Evolutionary conservation across 2,797 vertebrate genomes (phyloP), one percentile per base, ranked within the genome.

Genomic region (Artibeus lituratus): DNA sequence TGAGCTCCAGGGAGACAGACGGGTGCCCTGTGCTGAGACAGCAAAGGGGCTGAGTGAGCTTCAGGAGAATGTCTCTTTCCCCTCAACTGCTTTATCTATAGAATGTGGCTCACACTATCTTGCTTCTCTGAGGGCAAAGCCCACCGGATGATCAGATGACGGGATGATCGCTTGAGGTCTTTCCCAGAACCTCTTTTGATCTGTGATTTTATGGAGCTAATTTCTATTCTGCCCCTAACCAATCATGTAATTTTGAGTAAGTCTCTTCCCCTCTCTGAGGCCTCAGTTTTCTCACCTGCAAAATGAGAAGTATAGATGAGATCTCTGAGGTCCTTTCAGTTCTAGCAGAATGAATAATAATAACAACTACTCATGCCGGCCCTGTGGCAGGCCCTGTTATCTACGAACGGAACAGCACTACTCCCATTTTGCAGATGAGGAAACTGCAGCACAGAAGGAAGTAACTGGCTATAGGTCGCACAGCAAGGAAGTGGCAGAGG

Each of bases 101-200:
- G 90, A 91, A 91, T 96, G 97, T 84, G 96, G 95, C 96, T 97
- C 94, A 35, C 67, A 62, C 87, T 97, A 96, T 91, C 96, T 96
- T 87, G 47, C 80, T 93, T 59, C 87, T 95, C 67, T 94, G 97
- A 97, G 77, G 88, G 69, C 72, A 73, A 83, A 96, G 94, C 89
- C 94, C 78, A 70, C 96, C 49, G 92, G 91, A 93, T 69, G 73
- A 86, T 95, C 70, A n/a, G n/a, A n/a, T n/a, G n/a, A n/a, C n/a
- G n/a, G 95, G 91, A 94, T 69, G 73, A 86, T 95, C 70, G 95
- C 81, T 88, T 97, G 94, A 96, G 94, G 94, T 97, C 92, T 93
- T 78, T 82, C 70, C 53, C 35, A 93, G 78, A 21, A 85, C 69
- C 73, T 90, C 65, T 42, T n/a, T 91, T 95, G 78, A 90, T 91